phyloP scores from a whole-genome alignment of 2,888 invertebrate genomes.

The Stratiomys singularior region DNA sequence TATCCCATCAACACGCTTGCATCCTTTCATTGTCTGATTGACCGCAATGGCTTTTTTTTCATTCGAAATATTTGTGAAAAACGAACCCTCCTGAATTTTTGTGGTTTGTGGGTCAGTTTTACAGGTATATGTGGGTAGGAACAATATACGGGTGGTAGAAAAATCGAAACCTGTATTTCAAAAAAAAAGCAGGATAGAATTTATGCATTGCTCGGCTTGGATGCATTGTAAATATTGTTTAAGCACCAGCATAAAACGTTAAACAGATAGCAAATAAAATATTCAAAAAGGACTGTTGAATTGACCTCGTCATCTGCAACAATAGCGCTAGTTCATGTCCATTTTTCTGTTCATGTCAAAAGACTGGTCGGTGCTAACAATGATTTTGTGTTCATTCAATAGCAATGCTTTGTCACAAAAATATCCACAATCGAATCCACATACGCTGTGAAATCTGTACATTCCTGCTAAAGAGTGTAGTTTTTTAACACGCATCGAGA shows the following conservation, averaged over 20 bases:
- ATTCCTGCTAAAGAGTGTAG: too few species aligned
- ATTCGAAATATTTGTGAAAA: conserved; percentile 3
- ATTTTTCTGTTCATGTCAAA: too few species aligned
- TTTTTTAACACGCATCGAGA: too few species aligned
- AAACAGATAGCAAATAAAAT: neutral
- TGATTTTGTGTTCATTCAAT: too few species aligned
- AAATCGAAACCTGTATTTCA: neutral
- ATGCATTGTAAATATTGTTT: conserved; percentile 4
- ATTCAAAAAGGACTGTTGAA: too few species aligned
- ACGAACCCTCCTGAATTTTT: neutral
- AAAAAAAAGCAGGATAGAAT: neutral
- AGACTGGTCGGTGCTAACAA: too few species aligned
- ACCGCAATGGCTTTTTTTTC: conserved; percentile 7
- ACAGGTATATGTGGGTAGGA: neutral
- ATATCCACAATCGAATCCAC: too few species aligned
- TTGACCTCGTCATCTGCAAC: too few species aligned
- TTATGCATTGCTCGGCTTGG: neutral
- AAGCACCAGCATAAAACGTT: neutral
- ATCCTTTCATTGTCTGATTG: conserved; percentile 6
- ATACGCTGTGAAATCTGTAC: too few species aligned
- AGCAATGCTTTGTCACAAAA: too few species aligned
- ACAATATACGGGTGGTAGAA: neutral
- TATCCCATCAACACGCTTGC: neutral
- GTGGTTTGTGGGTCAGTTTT: neutral
- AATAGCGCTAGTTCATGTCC: too few species aligned